These are phyloP conservation scores for Ferrisia virgata DNA, from an alignment of 2,888 invertebrate species.

Conservation along the genomic window DNA sequence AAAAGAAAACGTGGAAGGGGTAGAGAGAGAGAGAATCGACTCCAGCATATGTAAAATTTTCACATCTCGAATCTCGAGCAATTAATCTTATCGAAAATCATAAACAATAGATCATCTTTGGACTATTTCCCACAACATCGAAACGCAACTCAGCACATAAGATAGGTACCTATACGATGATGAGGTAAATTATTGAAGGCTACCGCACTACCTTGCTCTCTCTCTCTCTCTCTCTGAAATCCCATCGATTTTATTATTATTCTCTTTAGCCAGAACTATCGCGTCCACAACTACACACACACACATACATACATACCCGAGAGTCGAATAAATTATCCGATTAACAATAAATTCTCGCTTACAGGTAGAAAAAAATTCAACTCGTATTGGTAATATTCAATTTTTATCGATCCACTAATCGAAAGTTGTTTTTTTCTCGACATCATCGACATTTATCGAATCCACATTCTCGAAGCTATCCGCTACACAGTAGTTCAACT, in stretches of 20 bases:
- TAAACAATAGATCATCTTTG: conserved; percentile 24
- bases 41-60: background rate
- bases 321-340: conserved; percentile 14
- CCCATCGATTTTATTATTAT: background rate
- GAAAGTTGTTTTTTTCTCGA: conserved; percentile 33
- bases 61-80: background rate
- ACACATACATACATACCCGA: background rate
- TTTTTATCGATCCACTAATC: conserved; percentile 40
- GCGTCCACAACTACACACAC: background rate
- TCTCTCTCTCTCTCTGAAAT: background rate
- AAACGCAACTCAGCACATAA: background rate
- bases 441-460: background rate
- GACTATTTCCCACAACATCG: conserved; percentile 25
- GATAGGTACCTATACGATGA: too few species aligned
- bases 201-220: background rate
- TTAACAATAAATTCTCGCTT: background rate
- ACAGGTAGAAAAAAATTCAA: background rate
- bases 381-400: conserved; percentile 1
- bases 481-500: too few species aligned
- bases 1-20: background rate
- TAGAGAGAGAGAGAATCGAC: background rate
- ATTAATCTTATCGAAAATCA: background rate
- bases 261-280: background rate
- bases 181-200: background rate
- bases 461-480: background rate